Evolutionary conservation across 1,140 invertebrate genomes (phyloP), one percentile per base, ranked within the genome.

Genomic region (Pogonognathellus flavescens): DNA sequence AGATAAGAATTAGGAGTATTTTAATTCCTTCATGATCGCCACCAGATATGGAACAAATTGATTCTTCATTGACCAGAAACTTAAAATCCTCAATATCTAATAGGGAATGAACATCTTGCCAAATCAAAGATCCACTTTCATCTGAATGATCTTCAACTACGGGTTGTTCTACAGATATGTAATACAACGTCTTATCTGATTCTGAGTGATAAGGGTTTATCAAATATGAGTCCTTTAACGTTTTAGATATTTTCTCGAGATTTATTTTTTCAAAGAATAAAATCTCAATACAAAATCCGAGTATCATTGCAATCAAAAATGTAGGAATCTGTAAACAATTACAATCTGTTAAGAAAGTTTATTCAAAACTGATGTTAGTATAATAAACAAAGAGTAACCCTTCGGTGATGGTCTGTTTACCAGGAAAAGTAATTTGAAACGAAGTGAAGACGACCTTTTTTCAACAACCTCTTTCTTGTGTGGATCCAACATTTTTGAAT

Each of bases 1-100:
- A 20, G 20, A 85, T 22, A 18, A 55, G 60, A 41, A 84, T 59
- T 70, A 66, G 20, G 14, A 84, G 18, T 9, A 84, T 25, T 14
- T 84, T 84, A 10, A 8, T 49, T 6, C 31, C 31, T 41, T 41
- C 31, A 4, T 18, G n/a, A 0, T 76, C 8, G 4, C n/a, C 70
- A 31, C 8, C 11, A 22, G 9, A 2, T 50, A 8, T 9, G 8
- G 8, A 16, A 9, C 80, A 81, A 25, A 81, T 81, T 31, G 52
- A 18, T 57, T 81, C 5, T 10, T 81, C 55, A 41, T 81, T 81
- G 0, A 57, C 16, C 7, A 55, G 11, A 53, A 81, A 81, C 20
- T 18, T 25, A 55, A 81, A 81, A 81, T 81, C 18, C 5, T 53
- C 53, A 22, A 81, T 59, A 57, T 81, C 53, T 1, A 81, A 11